Conservation (phyloP, 2,888 invertebrate species). For the Caenorhabditis macrosperma region DNA sequence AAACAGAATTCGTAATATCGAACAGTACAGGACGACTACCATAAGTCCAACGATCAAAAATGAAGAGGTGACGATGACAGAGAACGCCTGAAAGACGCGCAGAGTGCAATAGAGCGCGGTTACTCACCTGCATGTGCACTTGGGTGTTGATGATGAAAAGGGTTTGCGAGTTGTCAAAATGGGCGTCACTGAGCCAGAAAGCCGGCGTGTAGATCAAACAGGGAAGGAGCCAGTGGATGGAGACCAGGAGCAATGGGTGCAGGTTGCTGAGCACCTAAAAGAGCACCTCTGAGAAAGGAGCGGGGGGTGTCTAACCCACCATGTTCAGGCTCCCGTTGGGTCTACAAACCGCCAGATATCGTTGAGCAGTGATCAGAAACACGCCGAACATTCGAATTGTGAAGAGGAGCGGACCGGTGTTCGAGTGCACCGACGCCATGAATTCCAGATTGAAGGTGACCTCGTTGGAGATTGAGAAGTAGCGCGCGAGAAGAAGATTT, state of each 20-base stretch:
- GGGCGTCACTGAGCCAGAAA: constrained; percentile 25
- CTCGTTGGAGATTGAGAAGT: constrained; percentile 24
- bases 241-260: constrained; percentile 5
- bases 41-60: constrained; percentile 5
- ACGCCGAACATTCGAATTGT: constrained; percentile 39
- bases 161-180: constrained; percentile 4
- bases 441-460: constrained; percentile 11
- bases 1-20: constrained; percentile 17
- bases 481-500: constrained; percentile 30
- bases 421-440: constrained; percentile 29
- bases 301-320: not conserved
- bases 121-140: constrained; percentile 16
- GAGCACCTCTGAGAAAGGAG: not conserved
- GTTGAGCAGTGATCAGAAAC: constrained; percentile 37
- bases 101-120: not conserved
- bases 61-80: constrained; percentile 20
- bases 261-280: constrained; percentile 13
- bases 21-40: constrained; percentile 22
- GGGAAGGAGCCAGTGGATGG: constrained; percentile 21
- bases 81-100: constrained; percentile 22
- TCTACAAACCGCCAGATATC: constrained; percentile 37
- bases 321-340: constrained; percentile 7
- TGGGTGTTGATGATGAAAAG: constrained; percentile 32
- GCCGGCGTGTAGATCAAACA: constrained; percentile 37
- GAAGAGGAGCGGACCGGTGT: constrained; percentile 33